A percentile compares a stretch with the other conserved stretches of the same genome.
Evolutionary conservation across 2,888 invertebrate genomes (phyloP).

Genomic region (Tenthredo livida): DNA sequence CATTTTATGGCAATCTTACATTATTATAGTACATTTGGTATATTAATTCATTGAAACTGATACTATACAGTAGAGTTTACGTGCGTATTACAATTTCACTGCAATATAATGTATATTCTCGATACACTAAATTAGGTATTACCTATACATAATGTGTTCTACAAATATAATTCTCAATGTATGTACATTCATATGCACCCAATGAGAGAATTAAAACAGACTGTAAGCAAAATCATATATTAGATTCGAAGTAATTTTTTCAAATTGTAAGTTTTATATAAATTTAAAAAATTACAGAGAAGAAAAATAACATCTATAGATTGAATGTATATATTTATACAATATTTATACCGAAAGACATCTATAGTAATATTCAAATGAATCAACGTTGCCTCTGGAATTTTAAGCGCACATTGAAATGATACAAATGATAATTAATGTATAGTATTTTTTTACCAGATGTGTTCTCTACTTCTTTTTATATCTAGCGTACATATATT

Average conservation of each 20-base stretch:
- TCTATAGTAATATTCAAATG: not conserved
- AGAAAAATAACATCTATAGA: not conserved
- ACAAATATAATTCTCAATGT: slow-evolving; percentile 5
- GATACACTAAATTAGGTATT: not conserved
- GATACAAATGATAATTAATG: slow-evolving; percentile 23
- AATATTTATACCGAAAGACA: not conserved
- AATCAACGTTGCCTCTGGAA: slow-evolving; percentile 11
- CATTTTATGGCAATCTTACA: not conserved
- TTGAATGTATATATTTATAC: not conserved
- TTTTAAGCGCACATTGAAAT: slow-evolving; percentile 20
- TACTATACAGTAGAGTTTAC: not conserved
- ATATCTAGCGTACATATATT: slow-evolving; percentile 46
- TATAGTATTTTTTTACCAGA: slow-evolving; percentile 65
- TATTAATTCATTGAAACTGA: not conserved
- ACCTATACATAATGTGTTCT: not conserved
- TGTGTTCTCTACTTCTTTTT: slow-evolving; percentile 66
- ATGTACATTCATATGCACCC: not conserved
- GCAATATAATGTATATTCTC: not conserved
- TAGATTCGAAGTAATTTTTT: not conserved
- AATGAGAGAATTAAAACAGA: not conserved
- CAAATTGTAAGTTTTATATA: not conserved
- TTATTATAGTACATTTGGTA: slow-evolving; percentile 23
- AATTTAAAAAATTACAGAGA: not conserved
- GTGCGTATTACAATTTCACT: not conserved
- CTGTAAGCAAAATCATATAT: slow-evolving; percentile 34